Evolutionary conservation across 2,888 invertebrate species (phyloP), one percentile per base, ranked within the genome.

Genomic region (Apomyelois bistriatella): DNA sequence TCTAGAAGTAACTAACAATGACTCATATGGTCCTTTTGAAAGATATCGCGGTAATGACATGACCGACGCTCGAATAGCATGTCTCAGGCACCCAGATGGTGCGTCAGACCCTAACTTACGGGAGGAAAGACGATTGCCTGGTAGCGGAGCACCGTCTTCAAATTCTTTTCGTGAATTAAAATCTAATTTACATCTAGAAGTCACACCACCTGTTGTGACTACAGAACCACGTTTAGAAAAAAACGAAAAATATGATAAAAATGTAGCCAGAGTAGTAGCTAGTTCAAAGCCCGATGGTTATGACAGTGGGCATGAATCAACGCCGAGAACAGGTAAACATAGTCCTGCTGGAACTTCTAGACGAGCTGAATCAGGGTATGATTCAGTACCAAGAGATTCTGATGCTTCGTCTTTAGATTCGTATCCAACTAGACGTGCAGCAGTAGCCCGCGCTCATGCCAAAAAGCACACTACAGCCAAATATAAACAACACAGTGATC

Each of bases 71-170:
- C 91, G 93, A 61, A 93, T 93, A 72, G 95, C 96, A 35, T 94
- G 94, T 56, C 80, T 97, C 51, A 92, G 97, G 59, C 96, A 97
- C 86, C 97, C 97, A 4, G 98, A 98, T 70, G 97, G 97, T 46
- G 97, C 98, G 49, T 98, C 97, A 17, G 97, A 98, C 91, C 97
- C 97, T 13, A 97, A 97, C 87, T 91, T 98, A 67, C 92, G 93
- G 53, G 95, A 94, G 77, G 94, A 93, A 79, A 91, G 91, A 65
- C 90, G 93, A 68, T 78, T 92, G 61, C 93, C 93, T 0, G 93
- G 93, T 10, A 93, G 92, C 57, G 93, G 93, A 4, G 92, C 93
- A 8, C 92, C 92, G n/a, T 91, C 92, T 6, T 49, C 58, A 1
- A 89, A 79, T 56, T 91, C 91, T n/a, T 93, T 93, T 76, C 89